Evolutionary conservation across 1,140 invertebrate genomes (phyloP).

Genomic region (Potamilus streckersoni): DNA sequence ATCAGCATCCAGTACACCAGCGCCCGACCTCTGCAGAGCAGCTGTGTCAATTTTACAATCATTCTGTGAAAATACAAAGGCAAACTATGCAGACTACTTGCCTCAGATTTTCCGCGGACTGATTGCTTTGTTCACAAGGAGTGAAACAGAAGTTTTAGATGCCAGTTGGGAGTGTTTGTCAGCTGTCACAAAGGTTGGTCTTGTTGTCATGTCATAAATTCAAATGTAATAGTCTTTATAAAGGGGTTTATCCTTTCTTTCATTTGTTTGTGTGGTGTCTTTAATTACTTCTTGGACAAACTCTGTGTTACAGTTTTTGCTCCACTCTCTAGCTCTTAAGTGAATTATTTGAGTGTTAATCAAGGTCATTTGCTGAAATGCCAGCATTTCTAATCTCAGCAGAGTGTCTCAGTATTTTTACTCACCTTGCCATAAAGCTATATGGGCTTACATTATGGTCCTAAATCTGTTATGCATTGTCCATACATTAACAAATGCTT

Average conservation of each 20-base stretch:
- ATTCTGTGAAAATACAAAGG: constrained; percentile 89
- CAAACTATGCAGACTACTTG: constrained; percentile 85
- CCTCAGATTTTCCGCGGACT: constrained; percentile 89
- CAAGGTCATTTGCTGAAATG: too few relatives aligned
- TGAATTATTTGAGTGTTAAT: background rate
- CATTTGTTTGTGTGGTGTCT: background rate
- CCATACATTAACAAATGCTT: too few relatives aligned
- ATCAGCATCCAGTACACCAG: constrained; percentile 30
- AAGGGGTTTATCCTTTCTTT: background rate
- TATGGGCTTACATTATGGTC: too few relatives aligned
- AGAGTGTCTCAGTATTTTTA: too few relatives aligned
- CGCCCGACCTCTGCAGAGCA: constrained; percentile 70
- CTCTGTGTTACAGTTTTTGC: background rate
- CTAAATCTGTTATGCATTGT: too few relatives aligned
- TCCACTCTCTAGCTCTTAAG: background rate
- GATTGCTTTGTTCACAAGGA: constrained; percentile 86
- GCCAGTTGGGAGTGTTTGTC: constrained; percentile 91
- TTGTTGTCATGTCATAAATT: background rate
- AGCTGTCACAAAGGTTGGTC: constrained; percentile 84
- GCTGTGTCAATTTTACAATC: constrained; percentile 89
- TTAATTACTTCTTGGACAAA: background rate
- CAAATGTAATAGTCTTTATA: too few relatives aligned
- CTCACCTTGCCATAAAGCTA: too few relatives aligned
- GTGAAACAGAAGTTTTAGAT: constrained; percentile 83
- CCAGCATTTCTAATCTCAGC: too few relatives aligned